These are phyloP conservation scores for Chloebia gouldiae DNA, from an alignment of 2,113 vertebrate genomes.

Conservation along the genomic window DNA sequence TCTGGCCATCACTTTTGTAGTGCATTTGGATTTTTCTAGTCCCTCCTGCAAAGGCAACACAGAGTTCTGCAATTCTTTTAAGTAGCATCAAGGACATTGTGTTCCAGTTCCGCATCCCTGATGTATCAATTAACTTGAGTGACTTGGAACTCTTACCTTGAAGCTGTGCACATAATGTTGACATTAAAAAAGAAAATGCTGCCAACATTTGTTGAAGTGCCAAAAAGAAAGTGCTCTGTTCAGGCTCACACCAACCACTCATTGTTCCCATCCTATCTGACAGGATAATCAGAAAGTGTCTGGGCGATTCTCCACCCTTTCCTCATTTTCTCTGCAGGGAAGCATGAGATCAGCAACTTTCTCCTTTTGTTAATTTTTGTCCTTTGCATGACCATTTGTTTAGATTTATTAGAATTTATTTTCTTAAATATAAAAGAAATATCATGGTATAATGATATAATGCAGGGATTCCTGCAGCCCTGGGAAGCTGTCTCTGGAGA, in stretches of 20 bases:
- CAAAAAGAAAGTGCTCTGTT: constrained; percentile 34
- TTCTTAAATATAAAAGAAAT: not conserved
- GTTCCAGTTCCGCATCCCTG: not conserved
- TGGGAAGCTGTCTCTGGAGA: not conserved
- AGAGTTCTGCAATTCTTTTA: not conserved
- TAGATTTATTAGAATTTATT: not conserved
- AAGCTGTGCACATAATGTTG: not conserved
- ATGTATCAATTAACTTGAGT: constrained; percentile 46
- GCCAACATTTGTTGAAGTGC: constrained; percentile 26
- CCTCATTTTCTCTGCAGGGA: constrained; percentile 26
- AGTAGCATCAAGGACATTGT: not conserved
- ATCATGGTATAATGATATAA: not conserved
- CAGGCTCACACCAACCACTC: not conserved
- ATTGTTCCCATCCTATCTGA: constrained; percentile 38
- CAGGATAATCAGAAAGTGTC: constrained; percentile 27
- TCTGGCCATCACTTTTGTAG: not conserved
- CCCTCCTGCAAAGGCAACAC: not conserved
- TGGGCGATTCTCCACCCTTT: constrained; percentile 19
- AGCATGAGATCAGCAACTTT: constrained; percentile 48
- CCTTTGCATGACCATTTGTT: not conserved
- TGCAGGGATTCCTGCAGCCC: not conserved
- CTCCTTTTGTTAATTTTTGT: constrained; percentile 3
- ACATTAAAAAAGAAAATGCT: constrained; percentile 10
- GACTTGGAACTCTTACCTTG: constrained; percentile 31
- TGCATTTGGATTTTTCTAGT: not conserved